Percentiles rank a stretch among this genome's conserved stretches.
These are phyloP conservation scores for Pedicia rivosa DNA, from an alignment of 2,888 invertebrate species.

Conservation along the genomic window DNA sequence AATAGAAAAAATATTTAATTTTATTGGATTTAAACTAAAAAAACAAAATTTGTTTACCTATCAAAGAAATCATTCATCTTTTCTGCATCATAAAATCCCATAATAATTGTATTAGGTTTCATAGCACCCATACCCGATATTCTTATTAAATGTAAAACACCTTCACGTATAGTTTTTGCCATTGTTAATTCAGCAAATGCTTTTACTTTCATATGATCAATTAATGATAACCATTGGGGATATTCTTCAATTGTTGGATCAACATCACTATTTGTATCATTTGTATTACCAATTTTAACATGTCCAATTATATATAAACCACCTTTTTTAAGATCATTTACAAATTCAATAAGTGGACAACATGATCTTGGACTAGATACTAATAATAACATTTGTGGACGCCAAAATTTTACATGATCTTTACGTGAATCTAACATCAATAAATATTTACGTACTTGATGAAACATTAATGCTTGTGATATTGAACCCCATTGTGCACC, in stretches of 20 bases:
- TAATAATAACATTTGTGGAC: slow-evolving; percentile 88
- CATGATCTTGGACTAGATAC: slow-evolving; percentile 81
- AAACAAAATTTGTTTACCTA: slow-evolving; percentile 41
- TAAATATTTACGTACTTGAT: slow-evolving; percentile 94
- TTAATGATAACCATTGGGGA: slow-evolving; percentile 80
- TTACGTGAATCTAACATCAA: slow-evolving; percentile 89
- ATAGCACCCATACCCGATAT: slow-evolving; percentile 94
- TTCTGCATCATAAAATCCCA: slow-evolving; percentile 81
- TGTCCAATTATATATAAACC: slow-evolving; percentile 80
- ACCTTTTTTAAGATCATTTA: slow-evolving; percentile 94
- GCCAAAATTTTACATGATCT: slow-evolving; percentile 98
- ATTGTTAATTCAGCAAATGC: slow-evolving; percentile 93
- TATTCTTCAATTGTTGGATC: slow-evolving; percentile 66
- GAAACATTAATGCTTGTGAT: slow-evolving; percentile 97
- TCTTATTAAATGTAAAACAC: slow-evolving; percentile 80
- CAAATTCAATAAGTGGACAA: slow-evolving; percentile 88
- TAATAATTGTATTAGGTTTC: slow-evolving; percentile 95
- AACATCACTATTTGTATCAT: slow-evolving; percentile 30
- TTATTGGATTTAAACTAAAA: background rate
- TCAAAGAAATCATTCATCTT: slow-evolving; percentile 63
- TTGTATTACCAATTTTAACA: slow-evolving; percentile 46
- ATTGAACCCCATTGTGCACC: slow-evolving; percentile 87
- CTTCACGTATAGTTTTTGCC: slow-evolving; percentile 69
- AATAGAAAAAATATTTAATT: slow-evolving; percentile 12
- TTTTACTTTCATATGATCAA: slow-evolving; percentile 90